Evolutionary conservation across 1,140 invertebrate species (phyloP).

Genomic region (Drepana arcuata): DNA sequence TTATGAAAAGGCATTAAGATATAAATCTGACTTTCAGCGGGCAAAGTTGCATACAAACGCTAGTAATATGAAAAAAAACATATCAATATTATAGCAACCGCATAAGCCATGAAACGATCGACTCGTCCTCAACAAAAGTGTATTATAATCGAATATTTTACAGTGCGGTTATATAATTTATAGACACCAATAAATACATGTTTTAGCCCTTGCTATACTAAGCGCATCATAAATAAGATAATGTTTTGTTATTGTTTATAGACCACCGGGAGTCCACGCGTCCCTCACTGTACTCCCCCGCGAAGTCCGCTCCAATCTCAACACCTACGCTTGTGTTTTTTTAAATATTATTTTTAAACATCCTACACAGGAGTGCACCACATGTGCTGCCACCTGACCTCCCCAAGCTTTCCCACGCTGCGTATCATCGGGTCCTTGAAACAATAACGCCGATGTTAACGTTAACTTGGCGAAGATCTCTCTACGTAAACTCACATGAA

Average conservation of each 20-base stretch:
- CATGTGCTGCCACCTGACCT: conserved; percentile 66
- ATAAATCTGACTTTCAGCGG: too few species aligned
- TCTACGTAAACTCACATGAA: conserved; percentile 8
- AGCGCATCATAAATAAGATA: conserved; percentile 52
- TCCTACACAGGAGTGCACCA: conserved; percentile 51
- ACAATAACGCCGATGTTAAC: conserved; percentile 43
- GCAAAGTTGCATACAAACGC: conserved; percentile 4
- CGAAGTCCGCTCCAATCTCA: conserved; percentile 32
- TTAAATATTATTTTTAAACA: conserved; percentile 65
- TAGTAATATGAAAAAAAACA: too few species aligned
- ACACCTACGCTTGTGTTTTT: conserved; percentile 45
- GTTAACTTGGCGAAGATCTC: conserved; percentile 24
- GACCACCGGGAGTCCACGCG: conserved; percentile 44
- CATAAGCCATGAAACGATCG: too few species aligned
- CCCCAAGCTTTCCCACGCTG: conserved; percentile 58
- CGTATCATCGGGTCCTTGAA: conserved; percentile 33
- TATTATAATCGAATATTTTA: conserved; percentile 10
- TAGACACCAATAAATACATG: conserved; percentile 21
- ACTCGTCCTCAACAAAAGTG: conserved; percentile 5
- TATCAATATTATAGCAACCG: too few species aligned
- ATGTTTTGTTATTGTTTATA: conserved; percentile 55
- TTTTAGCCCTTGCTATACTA: too few species aligned
- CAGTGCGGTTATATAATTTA: conserved; percentile 29
- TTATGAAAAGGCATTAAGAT: too few species aligned
- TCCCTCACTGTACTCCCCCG: conserved; percentile 37